Base-by-base conservation (phyloP, 2,113 vertebrate genomes). In the Antechinus stuartii region DNA sequence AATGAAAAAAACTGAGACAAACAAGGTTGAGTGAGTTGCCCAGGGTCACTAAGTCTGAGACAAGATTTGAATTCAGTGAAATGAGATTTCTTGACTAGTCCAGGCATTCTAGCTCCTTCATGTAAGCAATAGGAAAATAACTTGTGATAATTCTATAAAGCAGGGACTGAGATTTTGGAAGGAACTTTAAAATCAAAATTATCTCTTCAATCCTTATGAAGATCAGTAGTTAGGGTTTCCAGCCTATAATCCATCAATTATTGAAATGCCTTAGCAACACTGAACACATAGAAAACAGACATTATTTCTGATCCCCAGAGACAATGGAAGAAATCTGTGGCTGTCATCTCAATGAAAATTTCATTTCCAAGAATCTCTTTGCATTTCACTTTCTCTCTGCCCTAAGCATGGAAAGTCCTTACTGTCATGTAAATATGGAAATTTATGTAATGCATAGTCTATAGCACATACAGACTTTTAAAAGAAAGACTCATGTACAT, bases 351-450 rank as follows among this genome's bases (percentile, higher is more conserved):
- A 46, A 30, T 23, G 30, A 23, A 56, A 54, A 89, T 68, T 89
- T 7, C 46, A 94, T 96, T 96, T 95, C 95, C 95, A 94, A 91
- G 96, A 95, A 27, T 93, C 61, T 54, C 49, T 92, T 94, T 96
- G 54, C 11, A 46, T 54, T 93, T 93, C 94, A 89, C 23, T 92
- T 23, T 91, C 95, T 68, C 30, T 54, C 92, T 57, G 25, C 89
- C 91, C 91, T 76, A 96, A 94, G 76, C 92, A 91, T 56, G 42
- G 19, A 3, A 5, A 27, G 23, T 57, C 56, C 42, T 52, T 61
- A 9, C 0, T 50, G 53, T 50, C 54, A 54, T 68, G 10, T 12
- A 61, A 30, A 61, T 35, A 61, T 89, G 55, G 0, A 56, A 46
- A 54, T 90, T 91, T 96, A 91, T 94, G 95, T 95, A 96, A 92